A percentile compares a stretch with the other conserved stretches of the same genome.
Evolutionary conservation across 2,797 vertebrate genomes (phyloP).

Genomic region (Lagocephalus sceleratus): DNA sequence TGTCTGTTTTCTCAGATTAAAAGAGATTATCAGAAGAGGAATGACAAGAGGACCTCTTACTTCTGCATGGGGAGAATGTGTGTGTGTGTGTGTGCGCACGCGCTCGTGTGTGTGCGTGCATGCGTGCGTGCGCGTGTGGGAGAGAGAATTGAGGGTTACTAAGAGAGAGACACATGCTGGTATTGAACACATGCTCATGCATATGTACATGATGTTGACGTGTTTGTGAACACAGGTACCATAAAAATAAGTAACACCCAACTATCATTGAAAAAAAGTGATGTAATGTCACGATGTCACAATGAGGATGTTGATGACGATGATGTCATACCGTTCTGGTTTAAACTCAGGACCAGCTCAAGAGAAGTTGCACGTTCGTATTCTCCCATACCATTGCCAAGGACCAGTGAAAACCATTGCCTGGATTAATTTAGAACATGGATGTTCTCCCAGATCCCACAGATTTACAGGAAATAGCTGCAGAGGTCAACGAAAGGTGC

Average conservation of each 20-base stretch:
- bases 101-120: too few species aligned
- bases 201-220: constrained; percentile 47
- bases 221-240: constrained; percentile 27
- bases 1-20: constrained; percentile 53
- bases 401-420: neutral
- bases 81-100: too few species aligned
- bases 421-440: neutral
- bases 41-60: constrained; percentile 43
- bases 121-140: constrained; percentile 5
- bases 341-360: too few species aligned
- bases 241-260: constrained; percentile 1
- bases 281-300: neutral
- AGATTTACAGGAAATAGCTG: neutral
- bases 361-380: too few species aligned
- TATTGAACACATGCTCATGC: constrained; percentile 57
- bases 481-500: neutral
- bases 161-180: constrained; percentile 43
- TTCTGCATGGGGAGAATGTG: constrained; percentile 3
- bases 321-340: too few species aligned
- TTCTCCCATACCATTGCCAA: too few species aligned
- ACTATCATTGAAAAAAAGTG: too few species aligned
- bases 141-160: constrained; percentile 42
- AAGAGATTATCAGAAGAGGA: constrained; percentile 59
- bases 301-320: neutral
- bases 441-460: neutral